A percentile compares a stretch with the other conserved stretches of the same genome.
Evolutionary conservation across 2,113 vertebrate genomes (phyloP).

Genomic region (Hypomesus transpacificus): DNA sequence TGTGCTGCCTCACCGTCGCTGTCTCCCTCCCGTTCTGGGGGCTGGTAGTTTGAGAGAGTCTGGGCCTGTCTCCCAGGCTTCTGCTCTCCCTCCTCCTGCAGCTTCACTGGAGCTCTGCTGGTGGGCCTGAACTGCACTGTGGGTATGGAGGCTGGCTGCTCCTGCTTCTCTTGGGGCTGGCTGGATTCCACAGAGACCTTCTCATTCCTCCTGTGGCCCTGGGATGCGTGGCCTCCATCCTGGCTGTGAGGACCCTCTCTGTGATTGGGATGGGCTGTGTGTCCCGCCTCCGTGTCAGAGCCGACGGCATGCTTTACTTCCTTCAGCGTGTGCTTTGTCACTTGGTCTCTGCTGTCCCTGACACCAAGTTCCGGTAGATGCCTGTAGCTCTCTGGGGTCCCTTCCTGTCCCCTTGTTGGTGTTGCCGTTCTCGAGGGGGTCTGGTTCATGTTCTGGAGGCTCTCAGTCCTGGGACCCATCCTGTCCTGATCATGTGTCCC

Average conservation of each 20-base stretch:
- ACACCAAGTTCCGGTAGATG: conserved; percentile 30
- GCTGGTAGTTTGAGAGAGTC: conserved; percentile 53
- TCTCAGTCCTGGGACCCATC: conserved; percentile 27
- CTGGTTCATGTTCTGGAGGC: conserved; percentile 20
- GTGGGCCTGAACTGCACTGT: conserved; percentile 67
- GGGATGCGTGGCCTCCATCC: neutral
- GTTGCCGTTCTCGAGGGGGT: conserved; percentile 16
- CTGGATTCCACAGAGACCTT: conserved; percentile 9
- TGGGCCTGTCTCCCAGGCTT: conserved; percentile 60
- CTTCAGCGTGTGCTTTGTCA: conserved; percentile 17
- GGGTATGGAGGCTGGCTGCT: conserved; percentile 26
- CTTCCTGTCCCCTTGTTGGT: neutral
- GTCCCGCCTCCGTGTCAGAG: conserved; percentile 21
- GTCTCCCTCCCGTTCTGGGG: conserved; percentile 55
- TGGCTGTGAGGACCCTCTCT: conserved; percentile 11
- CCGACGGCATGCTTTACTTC: conserved; percentile 9
- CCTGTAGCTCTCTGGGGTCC: conserved; percentile 25
- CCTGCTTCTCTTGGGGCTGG: conserved; percentile 9
- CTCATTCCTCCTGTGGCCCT: conserved; percentile 18
- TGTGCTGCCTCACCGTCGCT: conserved; percentile 71
- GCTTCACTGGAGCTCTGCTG: conserved; percentile 51
- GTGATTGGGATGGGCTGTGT: conserved; percentile 30
- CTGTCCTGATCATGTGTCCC: conserved; percentile 35
- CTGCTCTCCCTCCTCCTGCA: conserved; percentile 60
- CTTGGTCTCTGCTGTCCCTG: conserved; percentile 28